Base-by-base conservation (phyloP, 2,797 vertebrate species). In the Bovichtus variegatus region DNA sequence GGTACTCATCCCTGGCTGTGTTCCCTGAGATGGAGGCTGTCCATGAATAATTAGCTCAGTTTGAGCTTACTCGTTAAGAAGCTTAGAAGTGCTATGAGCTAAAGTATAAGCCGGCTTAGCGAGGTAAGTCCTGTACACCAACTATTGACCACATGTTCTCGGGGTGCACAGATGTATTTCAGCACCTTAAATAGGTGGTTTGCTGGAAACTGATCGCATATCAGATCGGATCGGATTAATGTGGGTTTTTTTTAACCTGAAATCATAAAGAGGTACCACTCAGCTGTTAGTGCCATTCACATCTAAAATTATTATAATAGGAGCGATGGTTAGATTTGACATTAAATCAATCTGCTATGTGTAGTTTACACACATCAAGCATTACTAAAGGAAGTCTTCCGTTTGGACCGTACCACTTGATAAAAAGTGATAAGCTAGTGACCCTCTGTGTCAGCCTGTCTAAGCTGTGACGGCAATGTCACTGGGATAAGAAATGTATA, bases 21-120 rank as follows among this genome's bases (percentile, higher is more conserved):
- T 87, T 89, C 62, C 86, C 74, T 72, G 76, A 81, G 81, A 89
- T 60, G 54, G 80, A 87, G 86, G 77, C 81, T 83, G 80, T 65
- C 90, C 84, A 55, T 92, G 90, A 91, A 94, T 91, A 93, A 94
- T 93, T 92, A 94, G 87, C 91, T 93, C 90, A 84, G 86, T 93
- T 88, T 85, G 86, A 87, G 91, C 88, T 92, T 91, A 87, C 90
- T 91, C 43, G 76, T 91, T 94, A 93, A 93, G 93, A 88, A 87
- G 93, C 91, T 94, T 94, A 93, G 81, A 87, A 89, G 82, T 80
- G 87, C 86, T 92, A 91, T 89, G 87, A 92, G 92, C 92, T 87
- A 84, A 85, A 92, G 87, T 83, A 81, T 93, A 93, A 94, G 89
- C 92, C 85, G 78, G 89, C 89, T 94, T 93, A 93, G 87, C 1